phyloP scores from a whole-genome alignment of 2,797 vertebrate genomes.

The Labroides dimidiatus region DNA sequence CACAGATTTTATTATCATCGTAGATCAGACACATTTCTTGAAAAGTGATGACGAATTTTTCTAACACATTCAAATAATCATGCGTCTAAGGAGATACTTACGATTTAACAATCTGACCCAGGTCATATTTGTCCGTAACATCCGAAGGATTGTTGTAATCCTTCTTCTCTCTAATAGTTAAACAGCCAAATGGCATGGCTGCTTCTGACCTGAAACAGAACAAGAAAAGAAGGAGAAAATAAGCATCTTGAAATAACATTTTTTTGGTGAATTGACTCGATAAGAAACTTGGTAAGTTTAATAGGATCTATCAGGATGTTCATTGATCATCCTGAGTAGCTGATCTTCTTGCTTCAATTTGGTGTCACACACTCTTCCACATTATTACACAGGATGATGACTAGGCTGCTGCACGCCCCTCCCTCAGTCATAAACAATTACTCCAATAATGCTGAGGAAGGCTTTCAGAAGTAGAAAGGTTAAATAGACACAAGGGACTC shows the following conservation, averaged over 20 bases:
- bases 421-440: conserved; percentile 35
- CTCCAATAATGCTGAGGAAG: conserved; percentile 47
- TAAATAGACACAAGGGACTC: conserved; percentile 38
- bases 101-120: conserved; percentile 98
- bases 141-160: conserved; percentile 97
- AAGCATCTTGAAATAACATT: no score
- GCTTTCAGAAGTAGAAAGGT: conserved; percentile 29
- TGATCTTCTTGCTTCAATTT: conserved; percentile 34
- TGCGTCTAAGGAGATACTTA: conserved; percentile 81
- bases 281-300: conserved; percentile 15
- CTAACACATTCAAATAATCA: background rate
- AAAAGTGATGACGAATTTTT: background rate
- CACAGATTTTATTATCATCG: background rate
- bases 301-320: conserved; percentile 11
- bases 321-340: conserved; percentile 4
- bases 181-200: conserved; percentile 99
- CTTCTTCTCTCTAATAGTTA: conserved; percentile 97
- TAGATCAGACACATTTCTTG: background rate
- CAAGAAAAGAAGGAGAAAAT: conserved; percentile 6
- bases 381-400: conserved; percentile 47
- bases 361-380: conserved; percentile 22
- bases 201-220: conserved; percentile 72
- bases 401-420: conserved; percentile 34
- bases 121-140: conserved; percentile 98
- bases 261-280: background rate